Percentiles rank a stretch among this genome's conserved stretches.
phyloP scores from a whole-genome alignment of 2,797 vertebrate species.

The Bradypodion ventrale region DNA sequence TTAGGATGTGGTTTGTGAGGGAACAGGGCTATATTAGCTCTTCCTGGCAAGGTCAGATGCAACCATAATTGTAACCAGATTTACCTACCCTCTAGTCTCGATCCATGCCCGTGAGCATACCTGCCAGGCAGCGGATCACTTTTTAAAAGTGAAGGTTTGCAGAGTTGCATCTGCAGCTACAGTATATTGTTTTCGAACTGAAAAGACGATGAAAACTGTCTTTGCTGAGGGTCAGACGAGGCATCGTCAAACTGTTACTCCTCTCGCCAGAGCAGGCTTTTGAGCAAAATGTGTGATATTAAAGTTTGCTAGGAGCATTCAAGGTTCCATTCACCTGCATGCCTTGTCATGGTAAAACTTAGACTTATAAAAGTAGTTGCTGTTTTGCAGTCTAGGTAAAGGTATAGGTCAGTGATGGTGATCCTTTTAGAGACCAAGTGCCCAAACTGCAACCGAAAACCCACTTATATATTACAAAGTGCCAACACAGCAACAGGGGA shows the following conservation, averaged over 20 bases:
- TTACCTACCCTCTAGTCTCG: too few species aligned
- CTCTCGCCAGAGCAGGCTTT: background rate
- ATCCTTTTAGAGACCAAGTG: too few species aligned
- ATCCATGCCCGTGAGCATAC: background rate
- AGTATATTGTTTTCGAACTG: background rate
- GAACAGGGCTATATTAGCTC: background rate
- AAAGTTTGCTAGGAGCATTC: background rate
- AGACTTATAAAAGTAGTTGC: background rate
- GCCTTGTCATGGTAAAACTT: background rate
- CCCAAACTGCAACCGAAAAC: too few species aligned
- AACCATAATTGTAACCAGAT: background rate
- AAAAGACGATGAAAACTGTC: background rate
- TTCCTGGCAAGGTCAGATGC: background rate
- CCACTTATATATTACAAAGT: too few species aligned
- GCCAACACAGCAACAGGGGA: too few species aligned
- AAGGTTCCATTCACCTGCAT: too few species aligned
- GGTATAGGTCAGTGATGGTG: too few species aligned
- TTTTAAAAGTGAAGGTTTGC: background rate
- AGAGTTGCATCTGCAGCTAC: background rate
- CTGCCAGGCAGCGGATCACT: background rate
- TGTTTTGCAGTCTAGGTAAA: too few species aligned
- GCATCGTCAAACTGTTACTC: background rate
- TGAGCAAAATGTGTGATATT: too few species aligned
- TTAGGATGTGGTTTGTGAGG: background rate
- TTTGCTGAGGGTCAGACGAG: background rate